These are phyloP conservation scores for Erebia epiphron DNA, from an alignment of 2,888 invertebrate species.

Conservation along the genomic window DNA sequence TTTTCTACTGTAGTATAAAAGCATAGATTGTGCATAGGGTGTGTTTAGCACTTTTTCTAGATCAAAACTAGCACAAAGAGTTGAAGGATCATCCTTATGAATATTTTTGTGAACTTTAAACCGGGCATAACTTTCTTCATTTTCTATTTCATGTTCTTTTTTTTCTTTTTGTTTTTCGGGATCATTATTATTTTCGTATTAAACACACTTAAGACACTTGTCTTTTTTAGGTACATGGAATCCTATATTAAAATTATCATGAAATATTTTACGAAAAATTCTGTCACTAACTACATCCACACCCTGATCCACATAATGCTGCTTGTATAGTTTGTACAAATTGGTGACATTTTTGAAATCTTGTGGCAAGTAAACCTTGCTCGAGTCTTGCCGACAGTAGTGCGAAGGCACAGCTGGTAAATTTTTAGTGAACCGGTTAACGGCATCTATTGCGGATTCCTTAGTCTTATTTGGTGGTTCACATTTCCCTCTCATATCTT, in stretches of 20 bases:
- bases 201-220: neutral
- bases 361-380: neutral
- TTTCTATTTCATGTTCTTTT: neutral
- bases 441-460: neutral
- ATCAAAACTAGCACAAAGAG: neutral
- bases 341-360: constrained; percentile 5
- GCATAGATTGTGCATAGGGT: too few species aligned
- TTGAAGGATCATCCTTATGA: neutral
- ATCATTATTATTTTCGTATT: neutral
- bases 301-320: constrained; percentile 1
- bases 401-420: constrained; percentile 10
- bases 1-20: too few species aligned
- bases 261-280: constrained; percentile 5
- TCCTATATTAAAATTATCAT: constrained; percentile 6
- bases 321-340: constrained; percentile 2
- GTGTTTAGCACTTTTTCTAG: neutral
- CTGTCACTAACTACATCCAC: constrained; percentile 1
- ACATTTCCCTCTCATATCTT: constrained; percentile 5
- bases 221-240: constrained; percentile 7
- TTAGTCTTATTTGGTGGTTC: constrained; percentile 6
- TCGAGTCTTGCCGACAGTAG: neutral
- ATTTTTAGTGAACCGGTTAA: neutral
- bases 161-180: neutral
- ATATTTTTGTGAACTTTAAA: neutral
- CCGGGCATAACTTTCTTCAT: neutral